Evolutionary conservation across 2,113 vertebrate genomes (phyloP), one percentile per base, ranked within the genome.

Genomic region (Gopherus flavomarginatus): DNA sequence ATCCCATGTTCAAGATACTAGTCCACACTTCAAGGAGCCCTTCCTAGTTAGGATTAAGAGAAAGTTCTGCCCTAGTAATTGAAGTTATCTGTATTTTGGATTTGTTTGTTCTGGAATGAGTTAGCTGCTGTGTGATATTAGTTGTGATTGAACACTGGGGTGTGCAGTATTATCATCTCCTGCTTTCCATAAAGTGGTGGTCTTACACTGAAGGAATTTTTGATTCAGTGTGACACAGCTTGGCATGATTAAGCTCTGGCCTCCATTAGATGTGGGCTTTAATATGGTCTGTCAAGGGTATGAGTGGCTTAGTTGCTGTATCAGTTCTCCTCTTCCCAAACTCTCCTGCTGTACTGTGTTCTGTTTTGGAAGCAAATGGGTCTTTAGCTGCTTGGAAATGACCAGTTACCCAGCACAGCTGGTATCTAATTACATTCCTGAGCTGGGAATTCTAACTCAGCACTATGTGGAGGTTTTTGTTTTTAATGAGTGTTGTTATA

Each of bases 341-440:
- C 29, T 57, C 35, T n/a, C 92, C 59, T n/a, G 81, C 27, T 72
- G 14, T 26, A 2, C 83, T 0, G 3, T 75, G 90, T 96, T 96
- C 12, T 96, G 95, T 96, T 95, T 96, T 49, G 93, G 90, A 97
- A 96, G 96, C 89, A 94, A 96, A 94, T 54, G 81, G 86, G 81
- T 82, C 83, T 93, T 77, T 72, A 79, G 87, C 90, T 96, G 94
- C 96, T 94, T 94, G 95, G 89, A 93, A 96, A 93, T 85, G 96
- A 94, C 92, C 11, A 44, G 92, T 85, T 96, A 89, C 90, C 96
- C 95, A 90, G 86, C 94, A 93, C 4, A 77, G 86, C 96, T 26
- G 0, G 96, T 93, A 97, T 97, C 97, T 93, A 93, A 96, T 97
- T 97, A 97, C 96, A n/a, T 96, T 90, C 56, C 42, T 85, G 93